phyloP scores from a whole-genome alignment of 2,797 vertebrate species.

The Xenopus petersii region DNA sequence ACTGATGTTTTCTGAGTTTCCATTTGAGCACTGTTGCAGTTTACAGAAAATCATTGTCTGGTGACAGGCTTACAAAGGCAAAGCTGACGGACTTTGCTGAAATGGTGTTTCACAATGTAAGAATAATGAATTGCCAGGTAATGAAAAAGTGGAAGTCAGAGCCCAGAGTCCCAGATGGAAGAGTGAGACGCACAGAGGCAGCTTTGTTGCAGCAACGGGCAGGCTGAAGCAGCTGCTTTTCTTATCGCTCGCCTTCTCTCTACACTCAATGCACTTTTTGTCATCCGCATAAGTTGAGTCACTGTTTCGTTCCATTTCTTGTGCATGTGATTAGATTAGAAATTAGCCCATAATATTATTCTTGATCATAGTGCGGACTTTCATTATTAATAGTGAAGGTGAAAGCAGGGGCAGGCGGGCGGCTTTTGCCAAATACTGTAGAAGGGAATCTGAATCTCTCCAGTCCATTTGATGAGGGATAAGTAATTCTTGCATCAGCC shows the following conservation, averaged over 20 bases:
- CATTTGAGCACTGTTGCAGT: no score
- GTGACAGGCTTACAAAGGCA: no score
- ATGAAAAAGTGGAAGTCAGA: slow-evolving; percentile 25
- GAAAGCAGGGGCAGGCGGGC: slow-evolving; percentile 38
- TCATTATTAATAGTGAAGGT: slow-evolving; percentile 40
- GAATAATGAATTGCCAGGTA: slow-evolving; percentile 20
- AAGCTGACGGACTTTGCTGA: background rate
- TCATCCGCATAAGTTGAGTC: slow-evolving; percentile 43
- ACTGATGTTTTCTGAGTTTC: no score
- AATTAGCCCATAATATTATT: slow-evolving; percentile 48
- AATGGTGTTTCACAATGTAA: slow-evolving; percentile 6
- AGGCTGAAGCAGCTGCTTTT: slow-evolving; percentile 44
- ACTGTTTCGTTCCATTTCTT: slow-evolving; percentile 48
- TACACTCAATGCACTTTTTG: slow-evolving; percentile 47
- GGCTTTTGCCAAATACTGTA: background rate
- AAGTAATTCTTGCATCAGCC: no score
- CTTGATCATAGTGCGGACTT: slow-evolving; percentile 27
- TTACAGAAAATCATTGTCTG: no score
- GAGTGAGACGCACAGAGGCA: slow-evolving; percentile 17
- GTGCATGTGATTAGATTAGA: slow-evolving; percentile 48
- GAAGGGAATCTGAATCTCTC: no score
- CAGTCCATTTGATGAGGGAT: no score
- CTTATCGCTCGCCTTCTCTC: slow-evolving; percentile 45
- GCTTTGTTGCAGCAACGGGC: slow-evolving; percentile 23
- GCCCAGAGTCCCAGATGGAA: slow-evolving; percentile 18